These are phyloP conservation scores for Spheniscus mendiculus DNA, from an alignment of 2,113 vertebrate species.

Conservation along the genomic window DNA sequence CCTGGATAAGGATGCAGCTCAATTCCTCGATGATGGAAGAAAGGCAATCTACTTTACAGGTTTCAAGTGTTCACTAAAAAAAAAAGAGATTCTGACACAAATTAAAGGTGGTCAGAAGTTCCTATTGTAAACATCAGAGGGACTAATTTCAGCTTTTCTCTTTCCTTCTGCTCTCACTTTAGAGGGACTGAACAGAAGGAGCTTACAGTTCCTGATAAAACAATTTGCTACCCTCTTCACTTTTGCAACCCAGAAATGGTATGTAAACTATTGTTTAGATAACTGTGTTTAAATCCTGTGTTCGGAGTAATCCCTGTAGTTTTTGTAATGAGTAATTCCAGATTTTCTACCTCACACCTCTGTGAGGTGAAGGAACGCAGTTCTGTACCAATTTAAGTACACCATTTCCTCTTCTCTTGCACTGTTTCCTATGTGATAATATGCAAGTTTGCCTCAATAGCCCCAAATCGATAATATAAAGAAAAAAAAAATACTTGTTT, in stretches of 20 bases:
- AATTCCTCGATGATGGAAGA: neutral
- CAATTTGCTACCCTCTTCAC: neutral
- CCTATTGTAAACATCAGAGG: neutral
- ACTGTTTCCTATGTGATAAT: neutral
- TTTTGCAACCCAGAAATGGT: neutral
- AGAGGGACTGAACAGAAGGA: neutral
- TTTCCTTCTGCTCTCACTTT: neutral
- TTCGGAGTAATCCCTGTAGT: neutral
- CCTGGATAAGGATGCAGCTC: neutral
- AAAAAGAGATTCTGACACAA: neutral
- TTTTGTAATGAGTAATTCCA: neutral
- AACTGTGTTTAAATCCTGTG: neutral
- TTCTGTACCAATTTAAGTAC: neutral
- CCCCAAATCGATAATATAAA: neutral
- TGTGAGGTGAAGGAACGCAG: neutral
- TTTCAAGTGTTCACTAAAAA: neutral
- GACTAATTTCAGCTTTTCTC: neutral
- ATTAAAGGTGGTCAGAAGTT: neutral
- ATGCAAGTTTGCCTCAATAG: neutral
- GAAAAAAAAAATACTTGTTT: neutral
- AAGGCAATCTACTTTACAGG: neutral
- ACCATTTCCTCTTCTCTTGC: neutral
- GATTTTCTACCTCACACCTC: neutral
- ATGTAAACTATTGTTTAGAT: neutral
- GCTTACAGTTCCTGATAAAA: neutral